A percentile compares a stretch with the other conserved stretches of the same genome.
These are phyloP conservation scores for Holothuria leucospilota DNA, from an alignment of 53 echinoderm and acorn worm genomes.

Conservation along the genomic window DNA sequence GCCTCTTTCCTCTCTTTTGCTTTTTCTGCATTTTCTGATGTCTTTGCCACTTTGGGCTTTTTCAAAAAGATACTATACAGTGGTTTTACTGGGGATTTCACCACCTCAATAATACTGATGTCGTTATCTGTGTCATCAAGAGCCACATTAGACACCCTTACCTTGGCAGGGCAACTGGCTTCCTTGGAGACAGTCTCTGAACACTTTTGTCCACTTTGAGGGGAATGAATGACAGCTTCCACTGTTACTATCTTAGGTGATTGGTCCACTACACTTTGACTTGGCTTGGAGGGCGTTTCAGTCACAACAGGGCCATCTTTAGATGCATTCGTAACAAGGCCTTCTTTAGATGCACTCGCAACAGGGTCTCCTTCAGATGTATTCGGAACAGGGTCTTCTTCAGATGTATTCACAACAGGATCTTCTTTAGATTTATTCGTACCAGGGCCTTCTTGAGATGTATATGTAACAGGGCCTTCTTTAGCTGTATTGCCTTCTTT, in stretches of 20 bases:
- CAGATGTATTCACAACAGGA: neutral
- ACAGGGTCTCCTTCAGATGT: neutral
- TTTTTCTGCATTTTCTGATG: constrained; percentile 2
- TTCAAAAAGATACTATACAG: constrained; percentile 87
- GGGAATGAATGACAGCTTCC: neutral
- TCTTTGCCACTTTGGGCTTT: constrained; percentile 38
- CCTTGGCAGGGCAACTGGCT: neutral
- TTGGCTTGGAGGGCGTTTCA: neutral
- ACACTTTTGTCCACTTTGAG: constrained; percentile 7
- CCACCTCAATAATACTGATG: constrained; percentile 48
- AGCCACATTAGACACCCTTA: constrained; percentile 71
- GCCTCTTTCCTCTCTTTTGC: neutral
- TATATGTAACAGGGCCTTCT: no score
- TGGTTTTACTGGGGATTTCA: constrained; percentile 36
- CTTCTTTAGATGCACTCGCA: neutral
- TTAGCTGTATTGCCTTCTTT: no score
- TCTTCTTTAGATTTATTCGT: no score
- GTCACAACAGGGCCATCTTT: no score
- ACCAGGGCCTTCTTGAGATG: no score
- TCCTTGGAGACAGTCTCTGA: neutral
- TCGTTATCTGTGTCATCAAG: constrained; percentile 47
- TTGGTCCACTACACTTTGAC: neutral
- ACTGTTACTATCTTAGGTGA: constrained; percentile 13
- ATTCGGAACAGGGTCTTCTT: neutral
- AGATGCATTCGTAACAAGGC: neutral